Base-by-base conservation (phyloP, 1,140 invertebrate species). In the Dreissena rostriformis region DNA sequence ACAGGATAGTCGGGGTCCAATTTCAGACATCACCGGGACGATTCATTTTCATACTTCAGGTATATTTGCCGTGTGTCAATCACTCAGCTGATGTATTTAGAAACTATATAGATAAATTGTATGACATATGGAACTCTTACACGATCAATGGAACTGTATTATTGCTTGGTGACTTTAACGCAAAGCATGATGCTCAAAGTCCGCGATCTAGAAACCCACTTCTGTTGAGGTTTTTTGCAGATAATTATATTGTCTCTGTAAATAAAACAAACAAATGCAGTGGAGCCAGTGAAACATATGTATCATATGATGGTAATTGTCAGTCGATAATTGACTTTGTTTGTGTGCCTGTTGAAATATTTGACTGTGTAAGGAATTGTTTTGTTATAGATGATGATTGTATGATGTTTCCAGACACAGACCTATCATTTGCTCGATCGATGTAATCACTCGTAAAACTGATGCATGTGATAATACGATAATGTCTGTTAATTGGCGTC, bases 21-120 rank as follows among this genome's bases (percentile, higher is more conserved):
- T 26, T 79, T 39, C 76, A 79, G 55, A 11, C 68, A 24, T 26
- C 10, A 22, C 76, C 65, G 22, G 22, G n/a, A 12, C 51, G 53
- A 49, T 79, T n/a, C 24, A 55, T 79, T 24, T 79, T 53, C 39
- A 28, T 79, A 8, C 22, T 68, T 53, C 76, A 79, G 4, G 14
- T 79, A 14, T 81, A 81, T 73, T 14, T 81, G 39, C 70, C 68
- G 8, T 72, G 55, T 73, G 29, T 19, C 10, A 81, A 81, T 29
- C 55, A 81, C 51, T 51, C 53, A n/a, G 17, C 52, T 61, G 7
- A 15, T 24, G 19, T 61, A 51, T 81, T 39, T 65, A 61, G 55
- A 17, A 51, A 81, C n/a, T 73, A 73, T 51, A 73, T 79, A 12
- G 74, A 76, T 24, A 65, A 63, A n/a, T 65, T 76, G 29, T 76